phyloP scores from a whole-genome alignment of 2,888 invertebrate species.

The Sepioteuthis lessoniana region DNA sequence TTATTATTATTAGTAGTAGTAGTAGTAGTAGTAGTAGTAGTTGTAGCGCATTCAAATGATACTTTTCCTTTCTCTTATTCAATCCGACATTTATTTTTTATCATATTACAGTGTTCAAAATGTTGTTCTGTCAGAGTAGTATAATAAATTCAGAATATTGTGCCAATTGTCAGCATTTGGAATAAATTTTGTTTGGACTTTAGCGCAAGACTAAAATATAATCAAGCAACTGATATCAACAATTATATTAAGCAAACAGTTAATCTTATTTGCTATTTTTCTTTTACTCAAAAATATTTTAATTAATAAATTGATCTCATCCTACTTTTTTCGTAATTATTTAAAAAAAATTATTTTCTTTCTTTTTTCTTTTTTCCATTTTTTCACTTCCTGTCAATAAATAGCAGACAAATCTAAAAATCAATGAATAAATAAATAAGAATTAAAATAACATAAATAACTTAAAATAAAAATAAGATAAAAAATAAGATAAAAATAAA shows the following conservation, averaged over 20 bases:
- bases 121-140: neutral
- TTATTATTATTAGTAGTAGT: too few species aligned
- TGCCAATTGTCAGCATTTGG: too few species aligned
- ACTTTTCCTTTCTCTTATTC: too few species aligned
- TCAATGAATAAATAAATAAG: neutral
- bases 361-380: neutral
- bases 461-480: neutral
- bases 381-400: neutral
- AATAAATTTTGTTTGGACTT: neutral
- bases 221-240: neutral
- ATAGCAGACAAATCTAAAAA: neutral
- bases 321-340: neutral
- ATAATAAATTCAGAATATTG: neutral
- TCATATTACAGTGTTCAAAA: too few species aligned
- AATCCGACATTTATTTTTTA: too few species aligned
- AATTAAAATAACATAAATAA: too few species aligned
- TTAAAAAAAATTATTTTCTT: neutral
- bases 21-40: too few species aligned
- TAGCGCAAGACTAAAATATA: neutral
- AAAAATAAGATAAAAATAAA: neutral
- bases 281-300: neutral
- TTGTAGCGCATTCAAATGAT: too few species aligned
- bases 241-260: neutral
- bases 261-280: neutral
- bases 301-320: neutral